These are phyloP conservation scores for Pseudomyrmex pallidus DNA, from an alignment of 1,140 invertebrate genomes.

Conservation along the genomic window DNA sequence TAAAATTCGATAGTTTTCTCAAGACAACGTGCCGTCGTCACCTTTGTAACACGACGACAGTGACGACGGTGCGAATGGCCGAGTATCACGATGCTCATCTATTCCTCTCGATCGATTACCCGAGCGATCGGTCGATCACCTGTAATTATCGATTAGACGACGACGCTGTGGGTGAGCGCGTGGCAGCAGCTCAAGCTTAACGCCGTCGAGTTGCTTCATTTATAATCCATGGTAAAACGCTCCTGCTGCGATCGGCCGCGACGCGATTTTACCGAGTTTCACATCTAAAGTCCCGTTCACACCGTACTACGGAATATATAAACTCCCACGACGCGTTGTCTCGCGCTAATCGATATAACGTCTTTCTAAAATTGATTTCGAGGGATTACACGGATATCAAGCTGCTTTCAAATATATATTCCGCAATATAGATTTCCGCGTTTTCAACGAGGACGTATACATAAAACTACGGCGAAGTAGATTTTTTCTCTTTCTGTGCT, in stretches of 20 bases:
- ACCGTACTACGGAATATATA: not conserved
- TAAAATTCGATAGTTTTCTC: constrained; percentile 56
- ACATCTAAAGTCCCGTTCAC: constrained; percentile 49
- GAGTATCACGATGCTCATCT: not conserved
- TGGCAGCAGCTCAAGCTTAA: constrained; percentile 23
- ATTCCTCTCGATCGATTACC: constrained; percentile 35
- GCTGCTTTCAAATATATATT: constrained; percentile 8
- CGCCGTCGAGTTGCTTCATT: constrained; percentile 53
- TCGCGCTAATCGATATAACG: not conserved
- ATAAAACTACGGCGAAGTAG: too few relatives aligned
- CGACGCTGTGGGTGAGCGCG: not conserved
- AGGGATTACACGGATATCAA: constrained; percentile 9
- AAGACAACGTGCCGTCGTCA: constrained; percentile 30
- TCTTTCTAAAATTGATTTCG: constrained; percentile 29
- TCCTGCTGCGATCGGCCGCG: constrained; percentile 32
- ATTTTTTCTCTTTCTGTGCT: not conserved
- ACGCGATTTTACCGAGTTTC: constrained; percentile 61
- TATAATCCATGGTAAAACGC: constrained; percentile 67
- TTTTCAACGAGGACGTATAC: too few relatives aligned
- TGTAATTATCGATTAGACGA: constrained; percentile 61
- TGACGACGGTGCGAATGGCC: not conserved
- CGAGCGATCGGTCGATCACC: constrained; percentile 39
- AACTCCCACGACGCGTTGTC: not conserved
- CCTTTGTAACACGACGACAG: constrained; percentile 29
- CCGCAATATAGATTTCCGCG: not conserved